Percentiles rank a stretch among this genome's conserved stretches.
Evolutionary conservation across 2,797 vertebrate genomes (phyloP).

Genomic region (Poliocrania exsul): DNA sequence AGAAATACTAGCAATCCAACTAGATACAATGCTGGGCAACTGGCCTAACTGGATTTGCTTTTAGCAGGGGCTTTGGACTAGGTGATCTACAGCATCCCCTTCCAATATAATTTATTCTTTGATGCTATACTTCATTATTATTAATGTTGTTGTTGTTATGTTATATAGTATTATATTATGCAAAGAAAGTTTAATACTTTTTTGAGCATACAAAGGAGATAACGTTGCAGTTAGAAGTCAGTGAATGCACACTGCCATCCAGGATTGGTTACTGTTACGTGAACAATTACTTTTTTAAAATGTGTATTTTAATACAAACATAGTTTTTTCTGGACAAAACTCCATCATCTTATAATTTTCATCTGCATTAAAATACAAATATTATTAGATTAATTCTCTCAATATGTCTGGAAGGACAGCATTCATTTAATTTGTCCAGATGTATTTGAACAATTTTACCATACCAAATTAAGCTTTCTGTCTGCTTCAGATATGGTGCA

Average conservation of each 20-base stretch:
- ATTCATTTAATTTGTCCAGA: neutral
- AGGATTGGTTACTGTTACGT: neutral
- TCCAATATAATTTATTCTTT: neutral
- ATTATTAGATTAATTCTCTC: neutral
- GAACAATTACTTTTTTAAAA: neutral
- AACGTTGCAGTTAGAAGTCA: neutral
- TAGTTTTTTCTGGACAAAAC: neutral
- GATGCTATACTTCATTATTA: neutral
- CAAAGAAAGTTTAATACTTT: neutral
- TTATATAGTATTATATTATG: neutral
- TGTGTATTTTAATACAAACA: neutral
- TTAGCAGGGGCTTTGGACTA: neutral
- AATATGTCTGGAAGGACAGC: neutral
- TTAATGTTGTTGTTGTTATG: neutral
- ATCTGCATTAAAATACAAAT: neutral
- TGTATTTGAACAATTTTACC: neutral
- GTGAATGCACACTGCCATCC: neutral
- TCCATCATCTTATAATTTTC: neutral
- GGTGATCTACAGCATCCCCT: neutral
- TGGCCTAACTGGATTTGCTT: neutral
- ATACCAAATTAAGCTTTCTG: neutral
- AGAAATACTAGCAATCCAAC: neutral
- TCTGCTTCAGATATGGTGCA: neutral
- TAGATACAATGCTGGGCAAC: neutral
- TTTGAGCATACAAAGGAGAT: neutral